Conservation (phyloP, 2,797 vertebrate genomes). For the Mastacembelus armatus region DNA sequence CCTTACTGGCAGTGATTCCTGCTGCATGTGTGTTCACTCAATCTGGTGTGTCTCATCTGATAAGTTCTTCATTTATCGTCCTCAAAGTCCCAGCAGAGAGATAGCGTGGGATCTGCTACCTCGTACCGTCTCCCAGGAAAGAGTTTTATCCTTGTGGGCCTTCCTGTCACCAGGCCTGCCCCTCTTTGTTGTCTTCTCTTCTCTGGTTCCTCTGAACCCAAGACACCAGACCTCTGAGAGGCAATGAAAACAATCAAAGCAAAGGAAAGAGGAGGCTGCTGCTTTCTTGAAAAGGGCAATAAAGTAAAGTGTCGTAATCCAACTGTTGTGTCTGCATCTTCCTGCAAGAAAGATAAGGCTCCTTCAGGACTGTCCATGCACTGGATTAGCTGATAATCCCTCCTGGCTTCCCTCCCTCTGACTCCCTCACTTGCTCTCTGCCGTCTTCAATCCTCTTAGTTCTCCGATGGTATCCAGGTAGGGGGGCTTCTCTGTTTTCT, state of each 20-base stretch:
- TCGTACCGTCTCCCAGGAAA: slow-evolving; percentile 49
- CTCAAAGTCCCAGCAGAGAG: slow-evolving; percentile 21
- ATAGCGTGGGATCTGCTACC: slow-evolving; percentile 21
- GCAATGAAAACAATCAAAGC: slow-evolving; percentile 27
- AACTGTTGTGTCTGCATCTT: slow-evolving; percentile 62
- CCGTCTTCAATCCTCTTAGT: slow-evolving; percentile 78
- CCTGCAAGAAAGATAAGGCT: slow-evolving; percentile 53
- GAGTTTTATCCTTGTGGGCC: slow-evolving; percentile 62
- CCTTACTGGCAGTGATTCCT: slow-evolving; percentile 55
- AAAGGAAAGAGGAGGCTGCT: background rate
- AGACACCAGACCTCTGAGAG: slow-evolving; percentile 8
- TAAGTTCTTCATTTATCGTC: slow-evolving; percentile 20
- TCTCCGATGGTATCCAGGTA: slow-evolving; percentile 47
- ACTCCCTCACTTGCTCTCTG: slow-evolving; percentile 69
- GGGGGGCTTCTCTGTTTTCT: slow-evolving; percentile 52
- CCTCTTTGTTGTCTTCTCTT: slow-evolving; percentile 17
- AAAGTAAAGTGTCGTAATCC: slow-evolving; percentile 63
- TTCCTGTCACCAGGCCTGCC: slow-evolving; percentile 34
- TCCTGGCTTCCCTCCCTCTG: slow-evolving; percentile 65
- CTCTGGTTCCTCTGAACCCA: slow-evolving; percentile 4
- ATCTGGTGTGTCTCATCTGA: slow-evolving; percentile 22
- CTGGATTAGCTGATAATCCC: slow-evolving; percentile 80
- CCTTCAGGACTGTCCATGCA: slow-evolving; percentile 66
- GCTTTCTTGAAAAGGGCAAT: slow-evolving; percentile 24
- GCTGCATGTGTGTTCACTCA: slow-evolving; percentile 1